phyloP scores from a whole-genome alignment of 2,113 vertebrate genomes.

The Dipodomys merriami region DNA sequence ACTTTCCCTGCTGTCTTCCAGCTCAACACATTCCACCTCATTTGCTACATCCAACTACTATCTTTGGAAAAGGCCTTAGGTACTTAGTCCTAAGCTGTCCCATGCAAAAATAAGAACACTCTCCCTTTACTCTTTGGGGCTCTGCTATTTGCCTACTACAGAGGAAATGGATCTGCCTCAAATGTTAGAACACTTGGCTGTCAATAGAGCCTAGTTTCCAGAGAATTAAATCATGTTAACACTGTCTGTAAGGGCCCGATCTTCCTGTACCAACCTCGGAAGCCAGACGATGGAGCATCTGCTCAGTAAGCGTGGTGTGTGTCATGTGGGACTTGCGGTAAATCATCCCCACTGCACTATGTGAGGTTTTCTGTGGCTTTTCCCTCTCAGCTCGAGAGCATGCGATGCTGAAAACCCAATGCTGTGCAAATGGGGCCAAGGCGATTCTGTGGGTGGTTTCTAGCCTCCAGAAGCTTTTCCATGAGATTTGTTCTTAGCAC shows the following conservation, averaged over 20 bases:
- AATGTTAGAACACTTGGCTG: constrained; percentile 14
- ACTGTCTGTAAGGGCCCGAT: no score
- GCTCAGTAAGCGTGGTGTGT: not conserved
- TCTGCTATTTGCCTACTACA: not conserved
- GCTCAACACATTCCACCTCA: not conserved
- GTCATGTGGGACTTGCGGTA: not conserved
- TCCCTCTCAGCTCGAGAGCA: no score
- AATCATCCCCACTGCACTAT: no score
- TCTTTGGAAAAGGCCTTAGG: not conserved
- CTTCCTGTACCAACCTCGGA: no score
- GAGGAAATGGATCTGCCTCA: constrained; percentile 23
- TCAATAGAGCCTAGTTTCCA: constrained; percentile 6
- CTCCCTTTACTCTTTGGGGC: not conserved
- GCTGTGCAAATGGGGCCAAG: not conserved
- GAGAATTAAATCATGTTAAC: no score
- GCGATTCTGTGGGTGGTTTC: not conserved
- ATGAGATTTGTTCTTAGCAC: not conserved
- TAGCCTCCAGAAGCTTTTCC: not conserved
- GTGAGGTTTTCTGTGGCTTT: not conserved
- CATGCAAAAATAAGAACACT: not conserved
- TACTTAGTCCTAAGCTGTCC: not conserved
- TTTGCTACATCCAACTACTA: not conserved
- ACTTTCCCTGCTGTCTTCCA: not conserved
- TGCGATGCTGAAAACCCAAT: not conserved
- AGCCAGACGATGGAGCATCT: no score